Base-by-base conservation (phyloP, 2,113 vertebrate species). In the Triplophysa rosa region DNA sequence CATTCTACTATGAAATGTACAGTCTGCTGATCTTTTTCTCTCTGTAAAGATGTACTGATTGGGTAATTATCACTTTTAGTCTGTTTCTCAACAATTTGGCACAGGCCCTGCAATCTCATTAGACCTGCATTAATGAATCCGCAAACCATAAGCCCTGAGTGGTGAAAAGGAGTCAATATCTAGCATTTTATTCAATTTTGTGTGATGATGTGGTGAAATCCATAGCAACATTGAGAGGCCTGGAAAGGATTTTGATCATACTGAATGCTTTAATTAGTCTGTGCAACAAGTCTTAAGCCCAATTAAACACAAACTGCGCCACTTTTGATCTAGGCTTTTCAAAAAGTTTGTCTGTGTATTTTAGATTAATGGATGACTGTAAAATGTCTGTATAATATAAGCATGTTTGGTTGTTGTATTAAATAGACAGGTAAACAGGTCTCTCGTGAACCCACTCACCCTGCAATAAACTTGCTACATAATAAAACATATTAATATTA, bases 201-300 rank as follows among this genome's bases (percentile, higher is more conserved):
- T 29, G 2, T 29, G 12, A 14, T 63, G 62, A 14, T 62, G 21
- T 14, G 10, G 61, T 26, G 61, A 62, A 62, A 62, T 29, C 8
- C 59, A 69, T 61, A 16, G 37, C 65, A 47, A 65, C 67, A 7
- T 54, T 78, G 13, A 78, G 65, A 61, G 66, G 52, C 52, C 67
- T 29, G 17, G 52, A 62, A 21, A 42, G 69, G 37, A 17, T 68
- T 33, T 16, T 78, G 52, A 62, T 23, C 37, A 69, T 78, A 4
- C 33, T 69, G 40, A 78, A 40, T 45, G 77, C 47, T 49, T 3
- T 52, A 16, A 69, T 78, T 10, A 78, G 68, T 58, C 56, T 78
- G 33, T 33, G 33, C 4, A 0, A 5, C 33, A 33, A 33, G 33
- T 37, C 33, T 49, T 49, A 7, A 49, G 16, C 65, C 77, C 4